Conservation (phyloP, 1,140 invertebrate species). For the Drosophila athabasca region DNA sequence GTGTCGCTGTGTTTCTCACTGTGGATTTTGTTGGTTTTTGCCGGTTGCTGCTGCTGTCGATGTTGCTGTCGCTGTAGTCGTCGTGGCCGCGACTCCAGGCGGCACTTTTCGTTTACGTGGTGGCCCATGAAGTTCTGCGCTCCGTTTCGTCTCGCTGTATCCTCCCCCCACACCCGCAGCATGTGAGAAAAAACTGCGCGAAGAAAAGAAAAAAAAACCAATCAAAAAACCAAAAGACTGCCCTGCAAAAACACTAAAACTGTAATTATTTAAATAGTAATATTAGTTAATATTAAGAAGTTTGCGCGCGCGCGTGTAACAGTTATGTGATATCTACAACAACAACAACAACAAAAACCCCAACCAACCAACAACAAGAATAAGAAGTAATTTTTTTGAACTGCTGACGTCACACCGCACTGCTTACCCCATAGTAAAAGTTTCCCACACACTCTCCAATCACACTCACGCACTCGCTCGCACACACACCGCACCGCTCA, state of each 20-base stretch:
- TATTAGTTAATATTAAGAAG: constrained; percentile 23
- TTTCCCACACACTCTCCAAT: constrained; percentile 37
- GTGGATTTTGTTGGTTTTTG: constrained; percentile 44
- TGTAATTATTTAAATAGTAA: constrained; percentile 22
- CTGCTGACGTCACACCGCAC: constrained; percentile 69
- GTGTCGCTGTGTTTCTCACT: constrained; percentile 28
- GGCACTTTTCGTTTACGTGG: constrained; percentile 52
- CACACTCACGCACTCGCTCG: constrained; percentile 18
- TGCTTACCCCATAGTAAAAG: constrained; percentile 18
- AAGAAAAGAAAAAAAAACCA: constrained; percentile 39
- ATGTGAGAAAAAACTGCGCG: constrained; percentile 60
- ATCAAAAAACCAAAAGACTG: constrained; percentile 48
- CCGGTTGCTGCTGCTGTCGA: constrained; percentile 7
- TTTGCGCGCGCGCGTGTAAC: constrained; percentile 53
- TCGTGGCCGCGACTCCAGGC: constrained; percentile 33
- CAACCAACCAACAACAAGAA: constrained; percentile 15
- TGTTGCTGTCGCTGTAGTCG: constrained; percentile 6
- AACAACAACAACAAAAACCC: constrained; percentile 15
- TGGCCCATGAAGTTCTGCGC: constrained; percentile 61
- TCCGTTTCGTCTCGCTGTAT: constrained; percentile 38
- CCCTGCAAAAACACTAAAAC: constrained; percentile 45
- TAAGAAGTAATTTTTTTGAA: constrained; percentile 30
- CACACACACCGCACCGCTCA: constrained; percentile 9
- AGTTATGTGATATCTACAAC: constrained; percentile 79
- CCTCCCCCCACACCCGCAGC: constrained; percentile 32